A percentile compares a stretch with the other conserved stretches of the same genome.
Evolutionary conservation across 2,797 vertebrate genomes (phyloP).

Genomic region (Synanceia verrucosa): DNA sequence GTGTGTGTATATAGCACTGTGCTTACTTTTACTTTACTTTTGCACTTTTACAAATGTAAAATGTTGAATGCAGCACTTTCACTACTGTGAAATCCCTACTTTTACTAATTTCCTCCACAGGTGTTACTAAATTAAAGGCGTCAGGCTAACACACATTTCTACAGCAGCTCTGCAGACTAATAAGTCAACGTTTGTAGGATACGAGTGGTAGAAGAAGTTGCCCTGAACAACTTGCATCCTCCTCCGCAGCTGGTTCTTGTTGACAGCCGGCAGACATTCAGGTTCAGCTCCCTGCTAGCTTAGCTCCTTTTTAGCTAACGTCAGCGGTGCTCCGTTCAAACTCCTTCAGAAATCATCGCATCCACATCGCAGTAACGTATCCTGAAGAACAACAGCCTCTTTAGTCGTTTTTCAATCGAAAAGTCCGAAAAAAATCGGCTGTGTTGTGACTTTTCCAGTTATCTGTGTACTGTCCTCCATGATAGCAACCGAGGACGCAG

Average conservation of each 20-base stretch:
- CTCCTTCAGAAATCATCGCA: background rate
- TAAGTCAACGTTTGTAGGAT: conserved; percentile 59
- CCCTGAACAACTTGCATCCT: conserved; percentile 72
- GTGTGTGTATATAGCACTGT: too few species aligned
- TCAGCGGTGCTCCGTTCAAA: background rate
- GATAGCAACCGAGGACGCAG: conserved; percentile 72
- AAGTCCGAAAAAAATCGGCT: background rate
- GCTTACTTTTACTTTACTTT: too few species aligned
- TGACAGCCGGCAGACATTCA: conserved; percentile 15
- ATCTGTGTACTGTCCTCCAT: conserved; percentile 44
- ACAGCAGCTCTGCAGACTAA: background rate
- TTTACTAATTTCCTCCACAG: background rate
- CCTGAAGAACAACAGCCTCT: rapidly evolving
- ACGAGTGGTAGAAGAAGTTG: conserved; percentile 72
- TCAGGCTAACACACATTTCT: background rate
- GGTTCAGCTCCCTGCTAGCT: conserved; percentile 19
- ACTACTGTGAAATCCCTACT: background rate
- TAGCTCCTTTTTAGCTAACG: conserved; percentile 14
- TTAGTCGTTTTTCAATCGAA: background rate
- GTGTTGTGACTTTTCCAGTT: background rate
- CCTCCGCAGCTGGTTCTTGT: background rate
- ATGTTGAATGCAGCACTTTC: background rate
- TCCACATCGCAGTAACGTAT: background rate
- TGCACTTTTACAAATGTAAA: background rate
- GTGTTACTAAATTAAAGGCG: background rate